Percentiles rank a stretch among this genome's conserved stretches.
Conservation (phyloP, 2,888 invertebrate genomes). For the Aleiodes leptofemur region DNA sequence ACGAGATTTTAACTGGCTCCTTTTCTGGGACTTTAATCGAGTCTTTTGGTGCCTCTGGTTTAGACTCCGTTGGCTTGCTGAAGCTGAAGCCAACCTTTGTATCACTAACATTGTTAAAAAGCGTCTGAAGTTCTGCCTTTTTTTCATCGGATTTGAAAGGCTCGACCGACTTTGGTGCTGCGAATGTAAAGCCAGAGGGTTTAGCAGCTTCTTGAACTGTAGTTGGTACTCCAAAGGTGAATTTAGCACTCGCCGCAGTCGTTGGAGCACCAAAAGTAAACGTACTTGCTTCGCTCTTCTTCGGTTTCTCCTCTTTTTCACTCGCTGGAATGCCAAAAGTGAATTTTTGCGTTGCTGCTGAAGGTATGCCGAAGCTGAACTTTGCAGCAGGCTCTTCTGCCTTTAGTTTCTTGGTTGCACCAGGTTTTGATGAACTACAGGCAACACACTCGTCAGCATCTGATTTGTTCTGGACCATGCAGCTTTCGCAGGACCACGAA, state of each 20-base stretch:
- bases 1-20: constrained; percentile 6
- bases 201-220: constrained; percentile 23
- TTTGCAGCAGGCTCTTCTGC: constrained; percentile 53
- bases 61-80: constrained; percentile 54
- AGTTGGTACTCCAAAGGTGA: constrained; percentile 58
- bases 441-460: constrained; percentile 76
- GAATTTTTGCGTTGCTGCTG: constrained; percentile 61
- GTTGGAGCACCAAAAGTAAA: constrained; percentile 66
- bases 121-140: constrained; percentile 42
- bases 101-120: constrained; percentile 42
- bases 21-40: constrained; percentile 5
- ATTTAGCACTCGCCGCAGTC: constrained; percentile 45
- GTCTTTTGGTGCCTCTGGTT: constrained; percentile 16
- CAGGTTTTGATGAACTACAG: constrained; percentile 79
- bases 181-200: constrained; percentile 63
- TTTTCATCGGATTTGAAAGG: constrained; percentile 54
- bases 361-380: constrained; percentile 66
- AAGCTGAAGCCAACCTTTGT: constrained; percentile 53
- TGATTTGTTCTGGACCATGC: constrained; percentile 78
- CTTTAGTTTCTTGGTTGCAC: constrained; percentile 59
- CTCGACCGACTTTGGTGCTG: constrained; percentile 56
- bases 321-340: constrained; percentile 77
- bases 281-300: constrained; percentile 50
- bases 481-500: constrained; percentile 79
- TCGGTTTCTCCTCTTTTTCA: constrained; percentile 55